phyloP scores from a whole-genome alignment of 2,113 vertebrate genomes.

The Pseudopipra pipra region DNA sequence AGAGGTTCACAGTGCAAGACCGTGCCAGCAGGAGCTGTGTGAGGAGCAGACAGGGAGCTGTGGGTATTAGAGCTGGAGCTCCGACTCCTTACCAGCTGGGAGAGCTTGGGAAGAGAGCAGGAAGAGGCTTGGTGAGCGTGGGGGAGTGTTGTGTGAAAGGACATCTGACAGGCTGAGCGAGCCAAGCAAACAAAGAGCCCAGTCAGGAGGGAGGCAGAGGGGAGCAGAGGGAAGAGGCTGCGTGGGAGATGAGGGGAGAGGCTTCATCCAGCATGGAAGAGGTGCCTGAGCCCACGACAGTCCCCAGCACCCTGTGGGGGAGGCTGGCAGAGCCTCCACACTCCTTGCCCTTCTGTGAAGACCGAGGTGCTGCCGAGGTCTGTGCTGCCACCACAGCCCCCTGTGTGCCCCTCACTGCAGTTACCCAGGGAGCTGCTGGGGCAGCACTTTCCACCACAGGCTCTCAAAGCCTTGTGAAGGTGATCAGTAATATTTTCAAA shows the following conservation, averaged over 20 bases:
- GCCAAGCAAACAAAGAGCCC: background rate
- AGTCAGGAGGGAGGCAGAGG: background rate
- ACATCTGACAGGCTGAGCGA: background rate
- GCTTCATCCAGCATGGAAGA: background rate
- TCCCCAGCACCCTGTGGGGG: background rate
- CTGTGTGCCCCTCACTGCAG: background rate
- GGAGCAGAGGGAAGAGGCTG: background rate
- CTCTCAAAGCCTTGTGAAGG: background rate
- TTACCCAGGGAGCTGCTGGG: background rate
- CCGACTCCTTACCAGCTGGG: background rate
- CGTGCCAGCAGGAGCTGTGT: background rate
- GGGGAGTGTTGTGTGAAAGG: background rate
- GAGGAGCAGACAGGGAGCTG: background rate
- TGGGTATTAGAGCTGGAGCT: background rate
- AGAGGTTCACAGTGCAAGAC: background rate
- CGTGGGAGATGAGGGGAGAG: background rate
- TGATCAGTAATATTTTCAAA: background rate
- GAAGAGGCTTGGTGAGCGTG: background rate
- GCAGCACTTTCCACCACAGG: background rate
- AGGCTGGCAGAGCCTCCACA: background rate
- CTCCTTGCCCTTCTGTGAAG: background rate
- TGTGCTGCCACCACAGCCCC: background rate
- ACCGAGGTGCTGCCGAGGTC: background rate
- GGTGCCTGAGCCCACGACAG: background rate
- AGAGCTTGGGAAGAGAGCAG: constrained; percentile 1